Evolutionary conservation across 1,140 invertebrate species (phyloP).

Genomic region (Theocolax elegans): DNA sequence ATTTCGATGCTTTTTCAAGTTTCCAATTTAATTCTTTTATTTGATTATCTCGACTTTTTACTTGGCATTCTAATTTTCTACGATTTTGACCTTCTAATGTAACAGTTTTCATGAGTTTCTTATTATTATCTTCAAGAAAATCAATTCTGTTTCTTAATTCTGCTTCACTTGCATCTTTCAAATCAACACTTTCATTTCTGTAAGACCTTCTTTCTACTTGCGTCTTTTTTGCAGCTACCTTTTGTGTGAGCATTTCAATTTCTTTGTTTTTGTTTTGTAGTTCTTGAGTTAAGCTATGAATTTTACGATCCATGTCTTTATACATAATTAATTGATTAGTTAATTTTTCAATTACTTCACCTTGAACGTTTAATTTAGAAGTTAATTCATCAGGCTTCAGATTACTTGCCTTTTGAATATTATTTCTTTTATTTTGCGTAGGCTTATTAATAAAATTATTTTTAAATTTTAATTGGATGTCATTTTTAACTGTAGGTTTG

Average conservation of each 20-base stretch:
- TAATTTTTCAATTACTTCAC: conserved; percentile 53
- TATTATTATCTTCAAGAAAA: conserved; percentile 55
- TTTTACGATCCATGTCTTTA: conserved; percentile 50
- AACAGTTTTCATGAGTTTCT: conserved; percentile 56
- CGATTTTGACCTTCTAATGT: conserved; percentile 52
- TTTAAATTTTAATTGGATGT: conserved; percentile 34
- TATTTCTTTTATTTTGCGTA: conserved; percentile 24
- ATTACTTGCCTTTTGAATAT: conserved; percentile 15
- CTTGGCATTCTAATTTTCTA: conserved; percentile 54
- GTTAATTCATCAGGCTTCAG: conserved; percentile 37
- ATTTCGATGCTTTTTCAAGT: conserved; percentile 60
- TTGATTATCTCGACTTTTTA: conserved; percentile 55
- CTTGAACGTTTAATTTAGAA: conserved; percentile 51
- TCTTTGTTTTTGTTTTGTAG: conserved; percentile 47
- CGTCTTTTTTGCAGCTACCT: conserved; percentile 38
- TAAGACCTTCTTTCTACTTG: conserved; percentile 25
- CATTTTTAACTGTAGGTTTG: conserved; percentile 34
- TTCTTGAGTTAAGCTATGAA: conserved; percentile 43
- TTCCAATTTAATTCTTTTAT: conserved; percentile 65
- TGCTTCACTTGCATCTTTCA: conserved; percentile 24
- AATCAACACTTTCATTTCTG: conserved; percentile 14
- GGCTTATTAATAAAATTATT: conserved; percentile 17
- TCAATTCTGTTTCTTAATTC: conserved; percentile 51
- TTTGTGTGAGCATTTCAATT: conserved; percentile 43
- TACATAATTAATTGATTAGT: conserved; percentile 53